Percentiles rank a stretch among this genome's conserved stretches.
phyloP scores from a whole-genome alignment of 2,113 vertebrate species.

The Eleginops maclovinus region DNA sequence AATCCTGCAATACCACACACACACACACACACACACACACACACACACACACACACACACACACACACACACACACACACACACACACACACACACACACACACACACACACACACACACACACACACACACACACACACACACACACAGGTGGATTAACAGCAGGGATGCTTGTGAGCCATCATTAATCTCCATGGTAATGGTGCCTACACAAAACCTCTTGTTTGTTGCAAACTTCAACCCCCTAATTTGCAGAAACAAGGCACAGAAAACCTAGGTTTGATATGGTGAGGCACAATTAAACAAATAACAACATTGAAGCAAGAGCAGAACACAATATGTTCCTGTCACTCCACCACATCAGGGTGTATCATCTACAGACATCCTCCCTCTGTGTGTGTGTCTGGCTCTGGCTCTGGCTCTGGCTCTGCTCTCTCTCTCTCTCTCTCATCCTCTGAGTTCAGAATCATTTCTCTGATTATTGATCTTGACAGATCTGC shows the following conservation, averaged over 20 bases:
- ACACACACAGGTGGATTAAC: conserved; percentile 40
- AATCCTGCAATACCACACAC: conserved; percentile 85
- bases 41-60: conserved; percentile 19
- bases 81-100: conserved; percentile 24
- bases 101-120: conserved; percentile 6
- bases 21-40: conserved; percentile 31
- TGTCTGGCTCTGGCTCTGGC: no score
- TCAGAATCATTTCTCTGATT: neutral
- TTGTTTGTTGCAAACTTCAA: conserved; percentile 9
- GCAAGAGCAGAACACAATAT: conserved; percentile 18
- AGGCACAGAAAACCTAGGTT: neutral
- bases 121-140: neutral
- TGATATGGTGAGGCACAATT: neutral
- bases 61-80: neutral
- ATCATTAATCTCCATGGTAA: conserved; percentile 43
- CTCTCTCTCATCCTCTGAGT: neutral
- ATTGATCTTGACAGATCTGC: conserved; percentile 6
- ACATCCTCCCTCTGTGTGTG: neutral
- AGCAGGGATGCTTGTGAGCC: conserved; percentile 14
- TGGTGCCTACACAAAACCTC: conserved; percentile 10
- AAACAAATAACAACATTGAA: conserved; percentile 2
- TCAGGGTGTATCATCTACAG: conserved; percentile 1
- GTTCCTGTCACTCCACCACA: conserved; percentile 2
- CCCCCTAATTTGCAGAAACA: conserved; percentile 10
- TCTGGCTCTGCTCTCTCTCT: conserved; percentile 2